Conservation (phyloP, 2,797 vertebrate genomes). For the Carapus acus region DNA sequence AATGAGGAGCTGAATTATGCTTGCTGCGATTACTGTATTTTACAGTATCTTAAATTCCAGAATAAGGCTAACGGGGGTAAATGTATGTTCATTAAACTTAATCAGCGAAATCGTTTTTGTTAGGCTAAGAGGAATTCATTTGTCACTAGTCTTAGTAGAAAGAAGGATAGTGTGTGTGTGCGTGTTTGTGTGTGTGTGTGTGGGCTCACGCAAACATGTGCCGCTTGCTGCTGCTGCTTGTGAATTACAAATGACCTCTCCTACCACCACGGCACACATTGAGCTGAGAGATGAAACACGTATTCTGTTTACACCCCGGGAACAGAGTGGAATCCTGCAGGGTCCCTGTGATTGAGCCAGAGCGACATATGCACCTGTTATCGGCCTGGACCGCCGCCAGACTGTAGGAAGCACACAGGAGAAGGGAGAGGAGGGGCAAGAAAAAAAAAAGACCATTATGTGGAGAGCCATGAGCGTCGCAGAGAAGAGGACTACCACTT, state of each 20-base stretch:
- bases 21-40: neutral
- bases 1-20: conserved; percentile 1
- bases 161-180: neutral
- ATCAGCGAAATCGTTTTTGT: neutral
- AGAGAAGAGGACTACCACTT: conserved; percentile 20
- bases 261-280: conserved; percentile 37
- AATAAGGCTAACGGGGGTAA: neutral
- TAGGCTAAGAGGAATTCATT: neutral
- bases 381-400: conserved; percentile 26
- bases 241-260: conserved; percentile 41
- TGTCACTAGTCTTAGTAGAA: neutral
- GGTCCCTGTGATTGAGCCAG: conserved; percentile 24
- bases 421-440: conserved; percentile 10
- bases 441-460: conserved; percentile 11
- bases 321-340: conserved; percentile 16
- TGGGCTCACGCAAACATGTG: conserved; percentile 23
- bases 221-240: conserved; percentile 26
- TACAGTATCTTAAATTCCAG: conserved; percentile 1
- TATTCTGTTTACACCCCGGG: conserved; percentile 26
- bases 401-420: conserved; percentile 18
- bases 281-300: conserved; percentile 19
- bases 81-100: neutral
- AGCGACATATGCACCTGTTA: conserved; percentile 35
- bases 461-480: conserved; percentile 9
- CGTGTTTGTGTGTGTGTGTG: neutral